Percentiles rank a stretch among this genome's conserved stretches.
These are phyloP conservation scores for Fringilla coelebs DNA, from an alignment of 2,797 vertebrate species.

Conservation along the genomic window DNA sequence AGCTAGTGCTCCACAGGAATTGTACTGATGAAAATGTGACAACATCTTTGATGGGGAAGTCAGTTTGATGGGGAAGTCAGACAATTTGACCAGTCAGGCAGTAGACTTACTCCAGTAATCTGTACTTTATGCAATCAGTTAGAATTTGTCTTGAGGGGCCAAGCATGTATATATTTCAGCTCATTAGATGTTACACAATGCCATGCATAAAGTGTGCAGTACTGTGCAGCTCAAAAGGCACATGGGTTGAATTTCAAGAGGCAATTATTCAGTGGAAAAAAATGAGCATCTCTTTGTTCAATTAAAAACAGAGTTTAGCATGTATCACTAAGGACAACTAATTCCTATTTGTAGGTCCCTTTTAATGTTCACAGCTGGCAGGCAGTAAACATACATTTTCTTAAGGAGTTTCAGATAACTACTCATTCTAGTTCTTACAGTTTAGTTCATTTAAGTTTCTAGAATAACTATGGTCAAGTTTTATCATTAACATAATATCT, in stretches of 20 bases:
- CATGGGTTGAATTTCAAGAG: conserved; percentile 40
- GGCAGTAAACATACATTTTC: neutral
- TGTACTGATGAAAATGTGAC: neutral
- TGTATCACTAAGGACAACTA: neutral
- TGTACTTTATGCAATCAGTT: neutral
- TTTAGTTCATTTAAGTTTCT: neutral
- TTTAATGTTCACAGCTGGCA: neutral
- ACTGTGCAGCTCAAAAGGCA: neutral
- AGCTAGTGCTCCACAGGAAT: neutral
- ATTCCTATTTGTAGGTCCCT: neutral
- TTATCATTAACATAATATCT: neutral
- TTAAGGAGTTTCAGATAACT: neutral
- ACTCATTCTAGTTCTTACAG: neutral
- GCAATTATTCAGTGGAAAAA: conserved; percentile 29
- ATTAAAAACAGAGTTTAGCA: conserved; percentile 23
- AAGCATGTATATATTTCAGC: neutral
- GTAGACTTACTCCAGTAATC: neutral
- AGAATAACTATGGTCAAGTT: neutral
- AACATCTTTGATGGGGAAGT: neutral
- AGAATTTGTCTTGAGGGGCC: neutral
- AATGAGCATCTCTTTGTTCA: neutral
- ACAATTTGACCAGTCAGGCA: neutral
- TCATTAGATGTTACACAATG: neutral
- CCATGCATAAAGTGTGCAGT: neutral
- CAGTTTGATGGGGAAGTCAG: neutral